phyloP scores from a whole-genome alignment of 2,797 vertebrate species.

The Sus cebifrons region DNA sequence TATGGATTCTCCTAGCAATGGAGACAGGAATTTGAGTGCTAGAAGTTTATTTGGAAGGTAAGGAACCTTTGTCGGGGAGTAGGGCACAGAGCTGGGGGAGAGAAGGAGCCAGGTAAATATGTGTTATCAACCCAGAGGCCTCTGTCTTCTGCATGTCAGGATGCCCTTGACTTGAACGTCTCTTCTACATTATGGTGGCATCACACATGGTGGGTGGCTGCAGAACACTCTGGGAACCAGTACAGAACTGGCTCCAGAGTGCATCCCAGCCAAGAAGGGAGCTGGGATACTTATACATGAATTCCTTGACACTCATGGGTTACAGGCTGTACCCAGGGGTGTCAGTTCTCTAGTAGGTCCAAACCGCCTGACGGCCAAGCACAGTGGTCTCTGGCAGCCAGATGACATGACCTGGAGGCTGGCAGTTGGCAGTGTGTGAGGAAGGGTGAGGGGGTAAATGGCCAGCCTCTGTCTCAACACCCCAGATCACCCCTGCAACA shows the following conservation, averaged over 20 bases:
- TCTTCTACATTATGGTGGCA: too few relatives aligned
- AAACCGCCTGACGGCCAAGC: background rate
- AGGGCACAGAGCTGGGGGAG: background rate
- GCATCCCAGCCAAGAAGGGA: too few relatives aligned
- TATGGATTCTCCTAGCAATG: background rate
- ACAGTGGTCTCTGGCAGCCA: background rate
- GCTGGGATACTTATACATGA: background rate
- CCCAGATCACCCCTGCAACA: background rate
- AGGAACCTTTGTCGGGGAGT: too few relatives aligned
- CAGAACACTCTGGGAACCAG: too few relatives aligned
- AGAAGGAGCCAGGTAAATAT: background rate
- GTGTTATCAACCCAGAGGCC: background rate
- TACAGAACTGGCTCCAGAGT: background rate
- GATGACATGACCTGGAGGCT: background rate
- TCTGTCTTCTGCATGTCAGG: too few relatives aligned
- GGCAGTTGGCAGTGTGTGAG: background rate
- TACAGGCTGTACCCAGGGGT: background rate
- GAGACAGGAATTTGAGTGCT: background rate
- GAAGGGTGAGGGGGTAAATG: background rate
- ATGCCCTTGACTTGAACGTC: too few relatives aligned
- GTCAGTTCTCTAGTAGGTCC: background rate
- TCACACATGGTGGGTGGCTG: background rate
- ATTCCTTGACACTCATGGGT: background rate
- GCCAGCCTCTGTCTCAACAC: background rate
- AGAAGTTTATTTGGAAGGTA: background rate